These are phyloP conservation scores for Polyploca ridens DNA, from an alignment of 2,888 invertebrate species.

Conservation along the genomic window DNA sequence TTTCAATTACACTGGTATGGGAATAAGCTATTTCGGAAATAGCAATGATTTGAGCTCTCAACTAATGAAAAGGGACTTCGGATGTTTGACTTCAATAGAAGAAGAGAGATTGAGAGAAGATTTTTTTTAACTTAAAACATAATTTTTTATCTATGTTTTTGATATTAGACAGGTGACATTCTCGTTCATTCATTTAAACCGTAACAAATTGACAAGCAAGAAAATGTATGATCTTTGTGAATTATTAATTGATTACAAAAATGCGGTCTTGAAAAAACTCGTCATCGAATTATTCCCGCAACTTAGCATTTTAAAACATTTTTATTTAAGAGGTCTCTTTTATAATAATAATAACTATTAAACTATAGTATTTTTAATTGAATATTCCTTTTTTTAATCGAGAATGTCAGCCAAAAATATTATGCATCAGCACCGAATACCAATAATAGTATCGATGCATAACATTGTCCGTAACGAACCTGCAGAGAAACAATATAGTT, in stretches of 20 bases:
- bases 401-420: not conserved
- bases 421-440: not conserved
- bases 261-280: too few species aligned
- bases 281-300: too few species aligned
- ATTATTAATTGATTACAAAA: too few species aligned
- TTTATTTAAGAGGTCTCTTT: too few species aligned
- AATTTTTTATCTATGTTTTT: not conserved
- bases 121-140: not conserved
- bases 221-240: too few species aligned
- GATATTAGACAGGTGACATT: not conserved
- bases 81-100: constrained; percentile 21
- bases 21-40: constrained; percentile 17
- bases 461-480: not conserved
- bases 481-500: constrained; percentile 15
- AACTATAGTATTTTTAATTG: too few species aligned
- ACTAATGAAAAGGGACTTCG: constrained; percentile 19
- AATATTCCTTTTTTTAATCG: too few species aligned
- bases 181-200: too few species aligned
- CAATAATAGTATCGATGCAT: not conserved
- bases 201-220: too few species aligned
- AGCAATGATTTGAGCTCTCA: constrained; percentile 27
- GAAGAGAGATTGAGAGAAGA: constrained; percentile 11
- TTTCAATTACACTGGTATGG: constrained; percentile 21
- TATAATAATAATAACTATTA: too few species aligned
- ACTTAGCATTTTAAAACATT: too few species aligned